Evolutionary conservation across 2,797 vertebrate genomes (phyloP).

Genomic region (Ceryle rudis): DNA sequence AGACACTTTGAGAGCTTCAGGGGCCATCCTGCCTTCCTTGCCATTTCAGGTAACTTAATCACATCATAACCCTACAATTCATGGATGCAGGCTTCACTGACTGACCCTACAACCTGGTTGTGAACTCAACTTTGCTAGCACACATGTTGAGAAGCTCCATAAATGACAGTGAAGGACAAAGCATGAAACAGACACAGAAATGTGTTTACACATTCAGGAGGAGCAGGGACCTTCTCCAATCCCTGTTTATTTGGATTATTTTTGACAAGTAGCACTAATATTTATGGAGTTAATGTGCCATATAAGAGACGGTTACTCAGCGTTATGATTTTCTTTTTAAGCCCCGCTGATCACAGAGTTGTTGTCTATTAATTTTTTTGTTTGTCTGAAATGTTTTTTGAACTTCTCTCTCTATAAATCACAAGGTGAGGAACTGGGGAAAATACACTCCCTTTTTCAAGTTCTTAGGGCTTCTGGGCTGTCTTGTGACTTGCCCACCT

Average conservation of each 20-base stretch:
- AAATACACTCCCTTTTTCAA: not conserved
- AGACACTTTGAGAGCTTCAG: not conserved
- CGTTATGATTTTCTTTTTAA: not conserved
- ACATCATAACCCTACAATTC: not conserved
- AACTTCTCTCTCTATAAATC: not conserved
- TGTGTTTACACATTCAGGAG: not conserved
- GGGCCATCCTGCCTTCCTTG: not conserved
- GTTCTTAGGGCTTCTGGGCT: not conserved
- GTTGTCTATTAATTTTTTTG: not conserved
- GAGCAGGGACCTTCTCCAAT: not conserved
- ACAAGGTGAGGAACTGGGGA: not conserved
- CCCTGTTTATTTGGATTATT: not conserved
- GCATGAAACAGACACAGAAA: conserved; percentile 60
- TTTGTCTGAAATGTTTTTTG: not conserved
- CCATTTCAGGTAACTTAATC: not conserved
- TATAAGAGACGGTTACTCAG: not conserved
- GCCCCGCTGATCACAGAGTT: not conserved
- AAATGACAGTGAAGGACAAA: conserved; percentile 55
- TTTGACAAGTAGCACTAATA: not conserved
- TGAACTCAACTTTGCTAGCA: not conserved
- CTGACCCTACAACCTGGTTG: not conserved
- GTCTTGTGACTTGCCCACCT: not conserved
- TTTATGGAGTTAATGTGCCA: not conserved
- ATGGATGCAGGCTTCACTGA: not conserved
- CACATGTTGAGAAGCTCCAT: conserved; percentile 27